Base-by-base conservation (phyloP, 1,140 invertebrate species). In the Brachionus koreanus region DNA sequence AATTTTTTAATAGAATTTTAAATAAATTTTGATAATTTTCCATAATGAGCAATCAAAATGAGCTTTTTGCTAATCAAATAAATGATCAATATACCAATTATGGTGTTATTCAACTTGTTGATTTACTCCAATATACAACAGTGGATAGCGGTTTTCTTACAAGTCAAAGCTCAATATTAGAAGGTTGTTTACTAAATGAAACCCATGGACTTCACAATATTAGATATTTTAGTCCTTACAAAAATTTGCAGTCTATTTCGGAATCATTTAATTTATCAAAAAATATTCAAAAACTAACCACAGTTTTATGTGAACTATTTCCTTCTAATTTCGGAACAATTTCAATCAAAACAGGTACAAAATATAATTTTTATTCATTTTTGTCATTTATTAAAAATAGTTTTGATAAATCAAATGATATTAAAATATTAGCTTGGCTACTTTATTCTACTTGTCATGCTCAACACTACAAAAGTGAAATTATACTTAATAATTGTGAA, bases 151-250 rank as follows among this genome's bases (percentile, higher is more conserved):
- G 12, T 23, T 13, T 10, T 63, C 5, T 63, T 3, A 63, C 57
- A 29, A 23, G 5, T 23, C 19, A 63, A 23, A 1, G 6, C 23
- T 63, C 57, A 63, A 12, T 63, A 10, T 63, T 63, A 23, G 57
- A 65, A 65, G 63, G 25, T 23, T 13, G 35, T 65, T 23, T 65
- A 7, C 33, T 65, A 9, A 65, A 12, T 0, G 63, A 65, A 13
- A 65, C 29, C 5, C 63, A 65, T 65, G 63, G 63, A 9, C 63
- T 65, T 65, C 63, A 65, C 29, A 65, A 65, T 65, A n/a, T 65
- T 37, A 65, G 63, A 16, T 65, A 65, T 65, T 65, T 65, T 23
- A 35, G 25, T 16, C 63, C 63, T 9, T 65, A 65, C 29, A 33
- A 23, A 9, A 13, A 33, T n/a, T 7, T 35, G 35, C 2, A 65